Evolutionary conservation across 1,140 invertebrate species (phyloP), one percentile per base, ranked within the genome.

Genomic region (Drosophila rhopaloa): DNA sequence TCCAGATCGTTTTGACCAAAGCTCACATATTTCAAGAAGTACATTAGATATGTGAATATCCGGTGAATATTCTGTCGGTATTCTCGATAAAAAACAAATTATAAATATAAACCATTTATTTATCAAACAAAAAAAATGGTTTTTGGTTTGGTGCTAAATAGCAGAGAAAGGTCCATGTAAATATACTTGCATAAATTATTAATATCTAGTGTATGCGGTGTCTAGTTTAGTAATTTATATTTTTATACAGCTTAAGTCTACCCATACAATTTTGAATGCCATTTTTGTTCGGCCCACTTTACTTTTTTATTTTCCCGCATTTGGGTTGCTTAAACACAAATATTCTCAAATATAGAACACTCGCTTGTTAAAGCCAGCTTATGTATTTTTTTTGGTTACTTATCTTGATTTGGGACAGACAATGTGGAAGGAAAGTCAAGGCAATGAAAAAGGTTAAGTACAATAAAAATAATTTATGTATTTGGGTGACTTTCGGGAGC

Each of bases 391-490:
- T 24, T 38, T 41, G 27, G 65, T 14, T 29, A 58, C 67, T 50
- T 71, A 70, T 70, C 65, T 65, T 71, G 65, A 71, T 71, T 71
- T 71, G 51, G 66, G 67, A 44, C 50, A 71, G 43, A 57, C 51
- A 71, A 38, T 53, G 29, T 37, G 19, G 16, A 32, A n/a, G 19
- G 24, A 19, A 37, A 71, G 67, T 70, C 65, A 57, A 71, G 67
- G 67, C 67, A 71, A 29, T 40, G 43, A 58, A 71, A 71, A 71
- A 71, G 67, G 67, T 71, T 71, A 71, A 71, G 67, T 71, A 71
- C 67, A 71, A 71, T 58, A 70, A 71, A 71, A 71, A 71, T 71
- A 71, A 71, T 71, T 71, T 71, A 71, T 71, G 65, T 58, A 71
- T 71, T 71, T 71, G 67, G 65, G 67, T 11, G 43, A 50, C 67